Evolutionary conservation across 2,797 vertebrate genomes (phyloP), one percentile per base, ranked within the genome.

Genomic region (Argya squamiceps): DNA sequence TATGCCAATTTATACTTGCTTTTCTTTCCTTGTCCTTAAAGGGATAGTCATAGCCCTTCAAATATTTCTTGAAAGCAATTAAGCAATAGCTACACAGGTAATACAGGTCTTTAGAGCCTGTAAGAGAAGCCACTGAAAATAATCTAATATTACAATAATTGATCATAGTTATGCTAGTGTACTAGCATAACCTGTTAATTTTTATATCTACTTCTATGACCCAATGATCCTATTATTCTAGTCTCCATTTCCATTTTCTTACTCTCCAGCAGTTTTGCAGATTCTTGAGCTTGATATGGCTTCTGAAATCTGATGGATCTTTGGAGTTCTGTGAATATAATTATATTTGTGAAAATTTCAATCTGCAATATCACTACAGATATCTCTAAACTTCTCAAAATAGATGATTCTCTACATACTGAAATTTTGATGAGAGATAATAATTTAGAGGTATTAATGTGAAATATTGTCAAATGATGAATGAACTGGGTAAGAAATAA

Each of bases 131-230:
- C 20, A 52, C 12, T 74, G 30, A 76, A 83, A 74, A 11, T 56
- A 3, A 26, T n/a, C 8, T 70, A 47, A 44, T 55, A 58, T 37
- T 30, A 60, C 27, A 29, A 22, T 26, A 76, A 55, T 58, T 70
- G 41, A 44, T 55, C 43, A 26, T 0, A 0, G 6, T 49, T 56
- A 37, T 60, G 26, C 5, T 49, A 19, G 9, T 6, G 4, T 49
- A 47, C 14, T 71, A 44, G 10, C 26, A 8, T n/a, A 39, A 56
- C 29, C 13, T 52, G 9, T 68, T 50, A 32, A 71, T 77, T 77
- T 58, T 50, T 43, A 11, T 39, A 50, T 22, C 15, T 78, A 24
- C 17, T 63, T 34, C 32, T 69, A 29, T 63, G 43, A 37, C 34
- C 21, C 20, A 63, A 6, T n/a, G 12, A 43, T 47, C n/a, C 11